Conservation (phyloP, 2,113 vertebrate genomes). For the Phrynosoma blainvillii region DNA sequence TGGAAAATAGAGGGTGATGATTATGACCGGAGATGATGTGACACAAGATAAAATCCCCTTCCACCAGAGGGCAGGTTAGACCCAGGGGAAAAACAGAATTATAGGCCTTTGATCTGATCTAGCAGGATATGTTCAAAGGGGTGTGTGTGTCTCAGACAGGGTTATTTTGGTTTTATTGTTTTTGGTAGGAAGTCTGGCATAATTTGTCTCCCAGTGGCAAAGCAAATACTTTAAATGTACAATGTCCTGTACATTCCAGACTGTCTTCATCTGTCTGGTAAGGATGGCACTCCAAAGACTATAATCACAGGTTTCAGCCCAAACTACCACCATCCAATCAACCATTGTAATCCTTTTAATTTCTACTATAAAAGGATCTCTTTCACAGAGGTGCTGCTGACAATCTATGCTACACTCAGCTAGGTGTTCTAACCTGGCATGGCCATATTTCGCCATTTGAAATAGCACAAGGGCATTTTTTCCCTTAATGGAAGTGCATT, state of each 20-base stretch:
- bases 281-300: no score
- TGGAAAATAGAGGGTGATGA: not conserved
- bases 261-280: no score
- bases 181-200: no score
- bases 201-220: no score
- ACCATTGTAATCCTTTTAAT: not conserved
- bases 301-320: no score
- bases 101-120: not conserved
- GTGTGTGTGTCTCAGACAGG: not conserved
- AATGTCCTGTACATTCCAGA: not conserved
- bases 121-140: no score
- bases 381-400: not conserved
- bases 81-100: not conserved
- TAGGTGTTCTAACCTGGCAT: not conserved
- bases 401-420: not conserved
- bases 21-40: not conserved
- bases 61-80: not conserved
- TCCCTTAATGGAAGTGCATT: not conserved
- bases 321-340: no score
- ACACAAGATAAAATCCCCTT: no score
- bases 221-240: not conserved
- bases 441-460: no score
- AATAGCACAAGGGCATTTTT: not conserved
- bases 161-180: no score
- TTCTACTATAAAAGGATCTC: not conserved